Conservation (phyloP, 2,113 vertebrate genomes). For the Hippocampus zosterae region DNA sequence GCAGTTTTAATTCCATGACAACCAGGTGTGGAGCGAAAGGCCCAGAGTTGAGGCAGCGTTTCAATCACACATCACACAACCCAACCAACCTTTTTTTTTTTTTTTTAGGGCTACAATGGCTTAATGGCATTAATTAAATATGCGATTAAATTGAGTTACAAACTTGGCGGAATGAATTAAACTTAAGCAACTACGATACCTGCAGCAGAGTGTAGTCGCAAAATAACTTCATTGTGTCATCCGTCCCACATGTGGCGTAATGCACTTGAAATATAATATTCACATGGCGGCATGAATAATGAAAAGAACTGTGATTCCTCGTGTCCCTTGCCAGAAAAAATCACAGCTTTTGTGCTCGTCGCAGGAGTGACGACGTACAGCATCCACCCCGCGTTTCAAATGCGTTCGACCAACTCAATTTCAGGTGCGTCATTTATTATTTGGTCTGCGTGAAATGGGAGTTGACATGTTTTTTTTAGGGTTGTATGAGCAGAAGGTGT, state of each 20-base stretch:
- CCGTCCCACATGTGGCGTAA: not conserved
- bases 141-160: not conserved
- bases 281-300: constrained; percentile 25
- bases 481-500: constrained; percentile 47
- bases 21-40: too few relatives aligned
- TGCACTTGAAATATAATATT: constrained; percentile 20
- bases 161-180: not conserved
- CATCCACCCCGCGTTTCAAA: not conserved
- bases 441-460: not conserved
- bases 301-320: constrained; percentile 14
- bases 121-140: too few relatives aligned
- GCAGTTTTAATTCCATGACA: too few relatives aligned
- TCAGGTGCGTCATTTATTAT: not conserved
- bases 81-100: too few relatives aligned
- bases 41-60: too few relatives aligned
- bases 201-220: not conserved
- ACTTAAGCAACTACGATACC: not conserved
- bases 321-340: constrained; percentile 15
- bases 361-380: not conserved
- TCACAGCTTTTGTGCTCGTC: constrained; percentile 1
- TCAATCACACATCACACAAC: too few relatives aligned
- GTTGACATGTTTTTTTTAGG: constrained; percentile 5
- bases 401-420: not conserved
- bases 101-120: too few relatives aligned
- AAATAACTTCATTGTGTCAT: not conserved